Base-by-base conservation (phyloP, 2,113 vertebrate species). In the Lipophrys pholis region DNA sequence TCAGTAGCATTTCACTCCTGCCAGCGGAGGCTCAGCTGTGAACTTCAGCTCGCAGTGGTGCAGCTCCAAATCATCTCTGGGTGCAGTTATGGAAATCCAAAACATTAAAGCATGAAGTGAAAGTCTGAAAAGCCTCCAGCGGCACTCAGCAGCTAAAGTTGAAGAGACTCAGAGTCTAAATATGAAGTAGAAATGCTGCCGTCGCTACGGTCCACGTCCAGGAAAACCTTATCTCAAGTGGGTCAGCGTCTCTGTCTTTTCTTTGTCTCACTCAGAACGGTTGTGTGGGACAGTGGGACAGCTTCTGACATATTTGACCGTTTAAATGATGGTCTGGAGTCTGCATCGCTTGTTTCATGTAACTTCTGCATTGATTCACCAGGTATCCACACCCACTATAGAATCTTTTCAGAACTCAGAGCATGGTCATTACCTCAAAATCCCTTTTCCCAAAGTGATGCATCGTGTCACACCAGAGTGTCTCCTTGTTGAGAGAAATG, bases 81-180 rank as follows among this genome's bases (percentile, higher is more conserved):
- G 17, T 55, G 48, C 53, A 52, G 42, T 39, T 36, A 5, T 6
- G 0, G 42, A 35, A 3, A 56, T 74, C 51, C 21, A 60, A 12
- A 59, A 65, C 56, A 53, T 51, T 56, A 51, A 68, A 53, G 9
- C 10, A 17, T 52, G 42, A 58, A 35, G 51, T 48, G 38, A 40
- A 57, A 11, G 38, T 3, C 12, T 42, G 5, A 48, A 56, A 56
- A 12, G 9, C 17, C 6, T 0, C 21, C 9, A 64, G 36, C 42
- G 41, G 30, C 42, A 16, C 36, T 41, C 16, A 63, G 59, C 35
- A 41, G 49, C 7, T 39, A 45, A 52, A 38, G 57, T 14, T 56
- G 1, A 63, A 30, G 40, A 40, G 69, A 62, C 30, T 60, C 56
- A 36, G 36, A 11, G 30, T 71, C 11, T 45, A n/a, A 62, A 38